Percentiles rank a stretch among this genome's conserved stretches.
Conservation (phyloP, 30 jellyfish, hydroid and myxozoan species). For the Turritopsis rubra region DNA sequence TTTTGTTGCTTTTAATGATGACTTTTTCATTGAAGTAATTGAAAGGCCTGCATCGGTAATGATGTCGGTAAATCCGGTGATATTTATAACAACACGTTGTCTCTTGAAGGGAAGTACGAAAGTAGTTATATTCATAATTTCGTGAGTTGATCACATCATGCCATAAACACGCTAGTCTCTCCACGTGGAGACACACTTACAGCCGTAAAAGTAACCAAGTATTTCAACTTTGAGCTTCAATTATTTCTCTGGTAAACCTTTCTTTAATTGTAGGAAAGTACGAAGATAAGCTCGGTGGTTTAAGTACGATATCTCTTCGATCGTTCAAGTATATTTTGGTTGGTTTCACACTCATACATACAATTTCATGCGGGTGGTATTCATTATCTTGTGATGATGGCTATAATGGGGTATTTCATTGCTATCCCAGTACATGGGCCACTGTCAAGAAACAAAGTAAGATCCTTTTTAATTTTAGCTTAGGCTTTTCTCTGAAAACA, state of each 20-base stretch:
- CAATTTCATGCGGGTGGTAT: conserved; percentile 39
- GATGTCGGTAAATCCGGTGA: no score
- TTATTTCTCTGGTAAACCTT: no score
- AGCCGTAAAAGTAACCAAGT: no score
- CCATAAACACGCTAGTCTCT: not conserved
- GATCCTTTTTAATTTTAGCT: not conserved
- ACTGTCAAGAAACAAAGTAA: not conserved
- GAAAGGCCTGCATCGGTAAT: no score
- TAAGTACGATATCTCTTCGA: conserved; percentile 3
- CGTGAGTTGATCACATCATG: not conserved
- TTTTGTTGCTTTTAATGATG: no score
- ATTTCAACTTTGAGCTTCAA: no score
- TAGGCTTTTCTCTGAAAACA: no score
- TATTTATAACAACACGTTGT: no score
- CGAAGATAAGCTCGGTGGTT: conserved; percentile 27
- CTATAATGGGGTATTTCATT: not conserved
- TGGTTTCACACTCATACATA: conserved; percentile 31
- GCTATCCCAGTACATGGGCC: conserved; percentile 28
- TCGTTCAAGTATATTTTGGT: conserved; percentile 27
- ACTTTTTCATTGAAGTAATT: no score
- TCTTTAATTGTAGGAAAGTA: not conserved
- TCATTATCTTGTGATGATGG: conserved; percentile 23
- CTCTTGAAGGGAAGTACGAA: no score
- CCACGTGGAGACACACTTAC: no score
- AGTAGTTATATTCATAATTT: not conserved